phyloP scores from a whole-genome alignment of 2,113 vertebrate species.

The Mormoops blainvillei region DNA sequence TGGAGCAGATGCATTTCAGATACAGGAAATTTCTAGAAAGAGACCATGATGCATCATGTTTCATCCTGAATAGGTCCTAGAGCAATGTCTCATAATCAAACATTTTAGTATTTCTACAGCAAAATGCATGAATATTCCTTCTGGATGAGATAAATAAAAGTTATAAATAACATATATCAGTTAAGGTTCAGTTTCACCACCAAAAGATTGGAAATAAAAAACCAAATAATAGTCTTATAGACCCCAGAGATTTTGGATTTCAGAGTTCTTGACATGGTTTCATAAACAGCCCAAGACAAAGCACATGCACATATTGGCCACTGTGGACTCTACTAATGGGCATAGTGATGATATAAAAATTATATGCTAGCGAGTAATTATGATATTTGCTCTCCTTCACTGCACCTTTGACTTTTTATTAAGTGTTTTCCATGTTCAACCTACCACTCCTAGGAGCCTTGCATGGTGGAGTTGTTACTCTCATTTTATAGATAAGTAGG shows the following conservation, averaged over 20 bases:
- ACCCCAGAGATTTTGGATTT: not conserved
- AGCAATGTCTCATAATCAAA: not conserved
- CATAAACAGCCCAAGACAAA: not conserved
- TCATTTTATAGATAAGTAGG: not conserved
- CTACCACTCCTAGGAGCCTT: not conserved
- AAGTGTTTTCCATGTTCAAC: not conserved
- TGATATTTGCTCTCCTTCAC: not conserved
- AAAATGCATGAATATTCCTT: not conserved
- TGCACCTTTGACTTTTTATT: not conserved
- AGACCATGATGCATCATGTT: not conserved
- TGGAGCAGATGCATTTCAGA: not conserved
- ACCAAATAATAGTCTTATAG: not conserved
- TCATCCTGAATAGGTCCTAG: not conserved
- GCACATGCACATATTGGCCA: not conserved
- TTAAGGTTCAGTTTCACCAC: not conserved
- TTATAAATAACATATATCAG: not conserved
- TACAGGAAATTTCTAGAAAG: not conserved
- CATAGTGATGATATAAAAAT: not conserved
- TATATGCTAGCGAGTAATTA: not conserved
- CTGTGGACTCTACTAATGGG: not conserved
- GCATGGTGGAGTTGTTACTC: not conserved
- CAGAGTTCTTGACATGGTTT: not conserved
- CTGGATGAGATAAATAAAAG: not conserved
- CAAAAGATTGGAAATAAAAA: not conserved
- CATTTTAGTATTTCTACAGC: not conserved